Evolutionary conservation across 2,888 invertebrate genomes (phyloP).

Genomic region (Pachliopta kotzebuea): DNA sequence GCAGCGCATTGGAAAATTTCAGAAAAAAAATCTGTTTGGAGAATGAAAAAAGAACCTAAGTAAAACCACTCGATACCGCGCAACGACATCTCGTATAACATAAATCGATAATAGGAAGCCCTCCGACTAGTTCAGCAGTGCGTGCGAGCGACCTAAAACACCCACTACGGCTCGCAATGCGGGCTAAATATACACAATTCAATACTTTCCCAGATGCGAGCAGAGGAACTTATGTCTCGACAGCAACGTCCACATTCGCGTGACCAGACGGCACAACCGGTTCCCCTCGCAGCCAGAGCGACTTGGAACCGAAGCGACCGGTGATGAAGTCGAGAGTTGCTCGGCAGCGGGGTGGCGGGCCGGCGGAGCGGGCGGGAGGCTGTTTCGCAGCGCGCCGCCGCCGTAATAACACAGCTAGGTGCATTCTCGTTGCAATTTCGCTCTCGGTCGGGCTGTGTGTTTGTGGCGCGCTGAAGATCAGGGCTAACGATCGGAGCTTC

Average conservation of each 20-base stretch:
- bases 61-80: constrained; percentile 50
- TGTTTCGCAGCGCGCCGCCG: constrained; percentile 59
- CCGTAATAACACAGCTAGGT: constrained; percentile 79
- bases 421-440: constrained; percentile 80
- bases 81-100: constrained; percentile 61
- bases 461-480: constrained; percentile 81
- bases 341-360: constrained; percentile 39
- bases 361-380: constrained; percentile 51
- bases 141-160: constrained; percentile 79
- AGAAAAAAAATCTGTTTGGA: constrained; percentile 47
- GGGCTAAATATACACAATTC: constrained; percentile 76
- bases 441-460: constrained; percentile 80
- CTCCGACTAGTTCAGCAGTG: constrained; percentile 80
- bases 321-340: constrained; percentile 47
- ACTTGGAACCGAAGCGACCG: constrained; percentile 46
- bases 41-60: constrained; percentile 48
- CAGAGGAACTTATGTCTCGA: constrained; percentile 71
- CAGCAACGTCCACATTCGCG: constrained; percentile 72
- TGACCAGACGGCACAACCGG: constrained; percentile 70
- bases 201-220: constrained; percentile 56
- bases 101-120: constrained; percentile 79
- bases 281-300: constrained; percentile 44
- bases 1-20: constrained; percentile 52
- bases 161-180: constrained; percentile 74
- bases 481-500: constrained; percentile 78